Evolutionary conservation across 2,888 invertebrate genomes (phyloP).

Genomic region (Eremobia ochroleuca): DNA sequence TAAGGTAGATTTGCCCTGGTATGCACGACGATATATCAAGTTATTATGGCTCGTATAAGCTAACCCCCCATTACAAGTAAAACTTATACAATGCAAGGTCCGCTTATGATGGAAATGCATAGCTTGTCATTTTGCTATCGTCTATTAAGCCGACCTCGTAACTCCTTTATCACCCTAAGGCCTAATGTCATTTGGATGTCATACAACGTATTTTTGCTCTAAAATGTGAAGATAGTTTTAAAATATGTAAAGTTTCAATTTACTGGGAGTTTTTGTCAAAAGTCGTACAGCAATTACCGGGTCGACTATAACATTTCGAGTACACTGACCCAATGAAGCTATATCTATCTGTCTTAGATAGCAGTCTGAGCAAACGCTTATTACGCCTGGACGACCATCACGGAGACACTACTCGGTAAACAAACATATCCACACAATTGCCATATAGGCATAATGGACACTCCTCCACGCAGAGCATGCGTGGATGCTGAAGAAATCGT

Average conservation of each 20-base stretch:
- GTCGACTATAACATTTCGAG: background rate
- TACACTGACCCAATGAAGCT: background rate
- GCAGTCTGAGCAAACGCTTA: background rate
- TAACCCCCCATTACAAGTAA: background rate
- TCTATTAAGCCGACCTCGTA: background rate
- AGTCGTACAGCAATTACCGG: background rate
- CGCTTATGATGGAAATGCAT: background rate
- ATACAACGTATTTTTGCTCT: too few relatives aligned
- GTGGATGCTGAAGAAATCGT: too few relatives aligned
- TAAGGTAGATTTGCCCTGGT: background rate
- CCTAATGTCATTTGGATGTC: background rate
- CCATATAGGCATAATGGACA: background rate
- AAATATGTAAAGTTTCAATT: background rate
- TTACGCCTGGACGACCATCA: background rate
- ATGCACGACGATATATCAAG: background rate
- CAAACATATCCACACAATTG: background rate
- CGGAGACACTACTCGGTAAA: background rate
- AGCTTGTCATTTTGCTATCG: background rate
- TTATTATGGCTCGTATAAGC: background rate
- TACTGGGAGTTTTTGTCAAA: background rate
- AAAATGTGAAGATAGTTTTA: background rate
- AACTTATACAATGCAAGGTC: background rate
- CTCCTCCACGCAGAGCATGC: background rate
- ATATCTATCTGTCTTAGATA: background rate
- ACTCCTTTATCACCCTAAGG: background rate